Base-by-base conservation (phyloP, 2,113 vertebrate genomes). In the Casuarius casuarius region DNA sequence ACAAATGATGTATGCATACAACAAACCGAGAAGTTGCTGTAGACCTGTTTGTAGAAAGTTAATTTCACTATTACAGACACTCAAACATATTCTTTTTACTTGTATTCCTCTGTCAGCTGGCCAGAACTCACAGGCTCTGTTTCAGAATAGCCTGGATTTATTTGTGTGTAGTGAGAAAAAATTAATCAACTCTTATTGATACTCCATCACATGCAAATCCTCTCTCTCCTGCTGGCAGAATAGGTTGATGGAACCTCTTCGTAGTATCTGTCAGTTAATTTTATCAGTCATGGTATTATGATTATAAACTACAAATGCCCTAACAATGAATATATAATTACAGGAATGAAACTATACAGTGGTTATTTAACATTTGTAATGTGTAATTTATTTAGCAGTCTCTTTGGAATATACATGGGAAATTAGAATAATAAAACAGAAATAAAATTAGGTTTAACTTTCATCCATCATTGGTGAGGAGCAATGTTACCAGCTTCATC, bases 271-370 rank as follows among this genome's bases (percentile, higher is more conserved):
- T 96, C 74, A 90, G 76, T 94, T 97, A 92, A 96, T 97, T 89
- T 97, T 95, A 89, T 96, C 83, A 94, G 62, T 94, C 22, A 40
- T 94, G 61, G 19, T 92, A 74, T 94, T 96, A 82, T 83, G 38
- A 95, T 96, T 96, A 89, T 92, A 94, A 92, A 92, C 70, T 95
- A 90, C 84, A 95, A 94, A 92, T 90, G 58, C 52, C 92, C 79
- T 95, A 94, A 94, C 76, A 82, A 86, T 95, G 62, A 96, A 90
- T 92, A 93, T 89, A 87, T 95, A 92, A 92, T 96, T 94, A 86
- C 62, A 87, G 58, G 95, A 94, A 89, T 92, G 51, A 94, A 96
- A 94, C 40, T 89, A 59, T 90, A 58, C 66, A 48, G 56, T 92
- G 40, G 28, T 88, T 93, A 73, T 94, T 96, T 94, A 89, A 84